Conservation (phyloP, 2,113 vertebrate species). For the Chelonoidis abingdonii region DNA sequence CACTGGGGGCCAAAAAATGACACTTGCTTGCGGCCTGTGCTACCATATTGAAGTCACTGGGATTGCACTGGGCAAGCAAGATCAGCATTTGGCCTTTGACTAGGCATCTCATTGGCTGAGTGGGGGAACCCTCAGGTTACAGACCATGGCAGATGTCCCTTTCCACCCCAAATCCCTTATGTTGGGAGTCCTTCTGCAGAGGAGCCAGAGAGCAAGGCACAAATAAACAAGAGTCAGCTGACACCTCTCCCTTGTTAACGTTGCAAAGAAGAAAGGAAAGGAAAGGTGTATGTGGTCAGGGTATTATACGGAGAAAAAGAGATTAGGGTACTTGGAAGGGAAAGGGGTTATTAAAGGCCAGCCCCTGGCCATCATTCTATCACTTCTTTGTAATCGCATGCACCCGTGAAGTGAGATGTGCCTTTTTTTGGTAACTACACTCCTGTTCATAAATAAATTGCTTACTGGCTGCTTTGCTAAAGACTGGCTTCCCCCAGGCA, state of each 20-base stretch:
- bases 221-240: neutral
- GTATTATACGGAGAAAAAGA: neutral
- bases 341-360: neutral
- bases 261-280: neutral
- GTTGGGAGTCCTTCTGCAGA: rapidly evolving
- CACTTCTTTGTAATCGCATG: neutral
- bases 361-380: neutral
- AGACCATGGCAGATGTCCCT: neutral
- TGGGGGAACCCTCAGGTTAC: neutral
- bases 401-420: neutral
- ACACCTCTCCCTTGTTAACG: neutral
- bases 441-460: conserved; percentile 30
- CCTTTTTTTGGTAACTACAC: neutral
- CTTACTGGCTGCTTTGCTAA: conserved; percentile 16
- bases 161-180: neutral
- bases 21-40: neutral
- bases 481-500: conserved; percentile 12
- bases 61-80: neutral
- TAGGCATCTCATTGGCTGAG: neutral
- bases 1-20: neutral
- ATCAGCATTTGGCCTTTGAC: neutral
- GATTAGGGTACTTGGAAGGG: neutral
- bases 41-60: neutral
- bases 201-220: neutral
- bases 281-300: neutral